phyloP scores from a whole-genome alignment of 2,113 vertebrate genomes.

The Takifugu bimaculatus region DNA sequence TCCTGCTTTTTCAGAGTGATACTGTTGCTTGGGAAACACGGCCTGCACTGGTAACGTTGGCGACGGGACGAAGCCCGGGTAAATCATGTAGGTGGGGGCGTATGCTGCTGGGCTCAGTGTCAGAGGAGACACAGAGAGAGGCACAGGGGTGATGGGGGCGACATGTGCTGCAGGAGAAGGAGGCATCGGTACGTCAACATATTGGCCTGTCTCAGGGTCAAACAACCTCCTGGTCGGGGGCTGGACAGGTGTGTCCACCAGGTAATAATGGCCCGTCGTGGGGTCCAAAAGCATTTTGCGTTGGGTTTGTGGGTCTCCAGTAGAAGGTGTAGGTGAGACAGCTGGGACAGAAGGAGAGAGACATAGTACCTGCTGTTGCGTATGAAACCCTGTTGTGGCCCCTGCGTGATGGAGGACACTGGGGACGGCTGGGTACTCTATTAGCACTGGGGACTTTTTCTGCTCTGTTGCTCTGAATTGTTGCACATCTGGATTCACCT shows the following conservation, averaged over 20 bases:
- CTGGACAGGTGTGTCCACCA: conserved; percentile 88
- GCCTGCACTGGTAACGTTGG: conserved; percentile 66
- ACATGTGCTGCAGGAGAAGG: conserved; percentile 64
- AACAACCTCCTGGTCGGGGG: conserved; percentile 83
- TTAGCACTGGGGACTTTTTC: conserved; percentile 56
- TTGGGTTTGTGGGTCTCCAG: conserved; percentile 76
- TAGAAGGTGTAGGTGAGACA: conserved; percentile 53
- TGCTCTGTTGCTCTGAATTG: conserved; percentile 36
- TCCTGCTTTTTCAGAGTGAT: conserved; percentile 50
- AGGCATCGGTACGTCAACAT: conserved; percentile 89
- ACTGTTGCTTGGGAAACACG: conserved; percentile 46
- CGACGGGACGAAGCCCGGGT: conserved; percentile 82
- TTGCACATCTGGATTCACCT: conserved; percentile 14
- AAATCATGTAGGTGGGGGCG: conserved; percentile 85
- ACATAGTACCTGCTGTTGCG: conserved; percentile 73
- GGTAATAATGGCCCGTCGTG: conserved; percentile 90
- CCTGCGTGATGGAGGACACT: conserved; percentile 74
- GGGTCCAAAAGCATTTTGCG: conserved; percentile 92
- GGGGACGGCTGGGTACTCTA: conserved; percentile 59
- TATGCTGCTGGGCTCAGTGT: conserved; percentile 58
- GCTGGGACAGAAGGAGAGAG: conserved; percentile 73
- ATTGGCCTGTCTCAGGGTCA: conserved; percentile 92
- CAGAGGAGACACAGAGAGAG: conserved; percentile 65
- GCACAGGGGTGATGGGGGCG: conserved; percentile 58
- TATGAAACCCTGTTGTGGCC: conserved; percentile 52